These are phyloP conservation scores for Drosophila baimaii DNA, from an alignment of 1,140 invertebrate genomes.

Conservation along the genomic window DNA sequence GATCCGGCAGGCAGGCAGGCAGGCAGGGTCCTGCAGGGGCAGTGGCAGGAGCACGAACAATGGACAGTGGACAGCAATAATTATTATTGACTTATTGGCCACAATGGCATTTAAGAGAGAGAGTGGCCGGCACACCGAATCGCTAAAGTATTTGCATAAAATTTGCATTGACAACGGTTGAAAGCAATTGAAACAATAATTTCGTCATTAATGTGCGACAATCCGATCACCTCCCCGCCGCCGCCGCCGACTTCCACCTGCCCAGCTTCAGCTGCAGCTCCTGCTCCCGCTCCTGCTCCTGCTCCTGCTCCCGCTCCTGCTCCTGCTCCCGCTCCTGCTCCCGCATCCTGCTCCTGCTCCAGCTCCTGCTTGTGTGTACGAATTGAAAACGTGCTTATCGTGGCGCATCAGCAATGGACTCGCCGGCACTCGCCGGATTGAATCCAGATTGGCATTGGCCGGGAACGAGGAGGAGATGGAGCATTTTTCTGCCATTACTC, in stretches of 20 bases:
- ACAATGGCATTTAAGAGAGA: constrained; percentile 73
- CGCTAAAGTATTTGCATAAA: constrained; percentile 79
- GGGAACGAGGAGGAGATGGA: constrained; percentile 6
- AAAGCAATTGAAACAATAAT: constrained; percentile 84
- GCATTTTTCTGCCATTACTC: constrained; percentile 66
- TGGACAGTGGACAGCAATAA: constrained; percentile 35
- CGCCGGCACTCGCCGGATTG: constrained; percentile 18
- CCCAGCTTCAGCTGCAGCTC: background rate
- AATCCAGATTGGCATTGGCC: constrained; percentile 3
- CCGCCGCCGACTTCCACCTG: constrained; percentile 19
- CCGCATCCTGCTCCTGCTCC: constrained; percentile 14
- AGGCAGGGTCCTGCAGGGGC: too few species aligned
- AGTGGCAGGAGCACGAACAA: background rate
- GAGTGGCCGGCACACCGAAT: constrained; percentile 26
- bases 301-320: background rate
- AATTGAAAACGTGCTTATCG: constrained; percentile 83
- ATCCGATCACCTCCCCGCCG: constrained; percentile 52
- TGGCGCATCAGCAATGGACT: constrained; percentile 65
- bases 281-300: background rate
- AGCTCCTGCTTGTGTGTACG: constrained; percentile 36
- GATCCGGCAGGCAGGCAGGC: too few species aligned
- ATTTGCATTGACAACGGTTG: constrained; percentile 83
- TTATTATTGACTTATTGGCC: constrained; percentile 82
- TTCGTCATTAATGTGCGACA: constrained; percentile 82
- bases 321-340: background rate